Conservation (phyloP, 1,140 invertebrate species). For the Microvelia longipes region DNA sequence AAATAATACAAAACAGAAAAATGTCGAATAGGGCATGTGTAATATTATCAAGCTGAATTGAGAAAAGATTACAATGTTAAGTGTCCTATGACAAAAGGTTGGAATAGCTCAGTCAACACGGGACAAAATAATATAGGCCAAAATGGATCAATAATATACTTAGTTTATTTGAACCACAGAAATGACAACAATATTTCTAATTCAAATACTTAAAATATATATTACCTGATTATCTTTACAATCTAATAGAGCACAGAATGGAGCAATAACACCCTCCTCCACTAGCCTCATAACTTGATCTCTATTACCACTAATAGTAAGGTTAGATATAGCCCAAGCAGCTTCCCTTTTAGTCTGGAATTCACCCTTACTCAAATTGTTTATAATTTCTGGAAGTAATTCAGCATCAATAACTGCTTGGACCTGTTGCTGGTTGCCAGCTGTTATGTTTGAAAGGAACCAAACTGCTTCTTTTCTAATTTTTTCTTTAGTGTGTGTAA, state of each 20-base stretch:
- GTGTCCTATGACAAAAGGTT: no score
- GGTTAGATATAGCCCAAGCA: conserved; percentile 96
- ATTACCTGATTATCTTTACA: conserved; percentile 68
- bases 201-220: no score
- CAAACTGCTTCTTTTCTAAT: conserved; percentile 87
- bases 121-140: no score
- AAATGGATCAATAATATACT: no score
- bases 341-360: conserved; percentile 99
- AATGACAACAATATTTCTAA: no score
- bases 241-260: conserved; percentile 74
- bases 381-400: conserved; percentile 85
- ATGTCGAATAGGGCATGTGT: no score
- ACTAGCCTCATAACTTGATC: conserved; percentile 80
- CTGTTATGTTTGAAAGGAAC: conserved; percentile 98
- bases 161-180: no score
- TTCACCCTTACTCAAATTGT: conserved; percentile 80
- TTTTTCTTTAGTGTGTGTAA: conserved; percentile 76
- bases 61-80: no score
- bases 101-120: no score
- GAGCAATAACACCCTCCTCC: conserved; percentile 70
- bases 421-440: conserved; percentile 92
- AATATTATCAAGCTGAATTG: no score
- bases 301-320: conserved; percentile 89
- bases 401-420: conserved; percentile 92
- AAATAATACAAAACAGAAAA: no score